Evolutionary conservation across 2,888 invertebrate genomes (phyloP).

Genomic region (Eupithecia insigniata): DNA sequence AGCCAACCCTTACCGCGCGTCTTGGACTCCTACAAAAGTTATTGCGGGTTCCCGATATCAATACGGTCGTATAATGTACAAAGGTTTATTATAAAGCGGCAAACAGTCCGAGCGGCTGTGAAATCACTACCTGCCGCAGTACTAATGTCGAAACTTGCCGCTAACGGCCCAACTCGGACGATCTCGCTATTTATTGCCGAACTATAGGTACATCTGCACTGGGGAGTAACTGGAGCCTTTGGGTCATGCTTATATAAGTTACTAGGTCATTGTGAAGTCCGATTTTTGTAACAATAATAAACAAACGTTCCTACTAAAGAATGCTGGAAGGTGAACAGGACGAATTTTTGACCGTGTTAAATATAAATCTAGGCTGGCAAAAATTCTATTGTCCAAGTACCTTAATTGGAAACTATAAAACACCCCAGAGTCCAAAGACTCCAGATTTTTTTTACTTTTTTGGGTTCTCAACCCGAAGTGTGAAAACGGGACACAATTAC

Average conservation of each 20-base stretch:
- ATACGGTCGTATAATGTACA: not conserved
- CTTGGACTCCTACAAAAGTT: not conserved
- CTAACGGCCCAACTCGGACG: slow-evolving; percentile 15
- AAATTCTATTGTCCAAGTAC: not conserved
- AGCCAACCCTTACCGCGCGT: too few species aligned
- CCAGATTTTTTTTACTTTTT: too few species aligned
- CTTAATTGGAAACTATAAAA: too few species aligned
- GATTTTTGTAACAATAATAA: not conserved
- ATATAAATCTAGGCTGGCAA: not conserved
- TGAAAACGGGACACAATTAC: too few species aligned
- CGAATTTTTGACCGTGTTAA: not conserved
- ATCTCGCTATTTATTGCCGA: slow-evolving; percentile 44
- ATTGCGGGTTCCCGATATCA: not conserved
- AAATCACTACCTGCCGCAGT: slow-evolving; percentile 30
- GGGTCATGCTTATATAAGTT: not conserved
- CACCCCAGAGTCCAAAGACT: too few species aligned
- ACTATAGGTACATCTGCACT: slow-evolving; percentile 2
- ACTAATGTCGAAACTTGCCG: slow-evolving; percentile 38
- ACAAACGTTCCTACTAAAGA: not conserved
- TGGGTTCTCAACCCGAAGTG: too few species aligned
- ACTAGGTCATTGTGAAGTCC: not conserved
- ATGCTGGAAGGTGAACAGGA: not conserved
- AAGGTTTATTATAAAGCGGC: not conserved
- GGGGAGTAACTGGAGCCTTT: not conserved
- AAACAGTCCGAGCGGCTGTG: not conserved